These are phyloP conservation scores for Nibea coibor DNA, from an alignment of 2,113 vertebrate species.

Conservation along the genomic window DNA sequence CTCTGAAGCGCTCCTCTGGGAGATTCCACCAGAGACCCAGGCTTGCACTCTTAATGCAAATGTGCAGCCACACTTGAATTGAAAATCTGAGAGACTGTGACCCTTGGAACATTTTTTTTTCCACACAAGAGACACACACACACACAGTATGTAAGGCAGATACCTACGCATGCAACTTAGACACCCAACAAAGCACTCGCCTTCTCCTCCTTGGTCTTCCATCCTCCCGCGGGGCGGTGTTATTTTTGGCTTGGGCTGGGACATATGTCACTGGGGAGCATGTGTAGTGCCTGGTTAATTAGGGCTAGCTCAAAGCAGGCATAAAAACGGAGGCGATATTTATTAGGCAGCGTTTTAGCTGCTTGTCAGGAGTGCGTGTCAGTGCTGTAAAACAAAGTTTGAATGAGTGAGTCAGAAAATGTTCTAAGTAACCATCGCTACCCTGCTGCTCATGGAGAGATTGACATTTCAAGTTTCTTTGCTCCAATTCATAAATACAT, in stretches of 20 bases:
- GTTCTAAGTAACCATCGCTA: constrained; percentile 41
- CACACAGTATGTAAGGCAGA: constrained; percentile 38
- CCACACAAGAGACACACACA: constrained; percentile 19
- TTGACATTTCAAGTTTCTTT: constrained; percentile 62
- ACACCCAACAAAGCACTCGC: constrained; percentile 56
- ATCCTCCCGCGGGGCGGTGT: constrained; percentile 63
- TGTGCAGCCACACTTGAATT: constrained; percentile 58
- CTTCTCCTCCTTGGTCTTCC: constrained; percentile 54
- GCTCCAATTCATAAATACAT: constrained; percentile 63
- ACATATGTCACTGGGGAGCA: constrained; percentile 80
- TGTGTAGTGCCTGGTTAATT: constrained; percentile 79
- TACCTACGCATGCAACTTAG: constrained; percentile 53
- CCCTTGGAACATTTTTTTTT: constrained; percentile 29
- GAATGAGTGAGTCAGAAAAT: constrained; percentile 64
- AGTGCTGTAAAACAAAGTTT: constrained; percentile 70
- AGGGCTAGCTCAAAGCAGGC: constrained; percentile 79
- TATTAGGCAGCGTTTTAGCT: constrained; percentile 81
- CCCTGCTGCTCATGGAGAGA: constrained; percentile 57
- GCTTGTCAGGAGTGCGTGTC: constrained; percentile 77
- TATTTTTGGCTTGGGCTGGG: constrained; percentile 80
- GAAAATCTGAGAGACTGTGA: constrained; percentile 60
- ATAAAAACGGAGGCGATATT: constrained; percentile 76
- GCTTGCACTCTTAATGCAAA: constrained; percentile 75
- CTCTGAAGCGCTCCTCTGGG: constrained; percentile 82
- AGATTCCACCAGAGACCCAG: constrained; percentile 55